Evolutionary conservation across 2,797 vertebrate species (phyloP), one percentile per base, ranked within the genome.

Genomic region (Glyptemys insculpta): DNA sequence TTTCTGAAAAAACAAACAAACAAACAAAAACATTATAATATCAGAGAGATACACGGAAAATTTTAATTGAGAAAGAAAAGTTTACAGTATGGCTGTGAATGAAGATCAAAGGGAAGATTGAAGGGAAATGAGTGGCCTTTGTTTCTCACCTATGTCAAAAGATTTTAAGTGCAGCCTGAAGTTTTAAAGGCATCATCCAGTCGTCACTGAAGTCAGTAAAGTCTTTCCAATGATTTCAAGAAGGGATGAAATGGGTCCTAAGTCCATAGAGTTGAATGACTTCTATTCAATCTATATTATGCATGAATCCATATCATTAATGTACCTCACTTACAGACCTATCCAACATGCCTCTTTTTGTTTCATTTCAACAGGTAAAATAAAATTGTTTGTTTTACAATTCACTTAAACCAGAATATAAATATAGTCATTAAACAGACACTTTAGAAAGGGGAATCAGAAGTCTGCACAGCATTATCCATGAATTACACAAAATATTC

Each of bases 11-110:
- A 2, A 23, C 44, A 53, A 83, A 37, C n/a, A 50, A 79, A 6
- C 44, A 44, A 44, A 44, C 44, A 44, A 44, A 44, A 76, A 1
- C n/a, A 72, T 41, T 6, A 23, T 1, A 0, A 0, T 85, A 2
- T n/a, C 89, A 52, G 3, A 68, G 16, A 94, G 79, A 3, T 27
- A 19, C 81, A 9, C 3, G 74, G 79, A 91, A 83, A 81, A 44
- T 3, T 79, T 10, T 18, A 83, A 44, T 31, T 83, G 47, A 62
- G 50, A 85, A 81, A 93, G 2, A 5, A 5, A 57, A 65, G 12
- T 54, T 11, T 15, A 23, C 27, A 3, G 3, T 3, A 37, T 16
- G 3, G 1, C 4, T 90, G 8, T 68, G 34, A n/a, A 6, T 0
- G 1, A 44, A 56, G 4, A 81, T n/a, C 21, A 25, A 65, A 65